Conservation (phyloP, 2,113 vertebrate genomes). For the Choloepus hoffmanni region DNA sequence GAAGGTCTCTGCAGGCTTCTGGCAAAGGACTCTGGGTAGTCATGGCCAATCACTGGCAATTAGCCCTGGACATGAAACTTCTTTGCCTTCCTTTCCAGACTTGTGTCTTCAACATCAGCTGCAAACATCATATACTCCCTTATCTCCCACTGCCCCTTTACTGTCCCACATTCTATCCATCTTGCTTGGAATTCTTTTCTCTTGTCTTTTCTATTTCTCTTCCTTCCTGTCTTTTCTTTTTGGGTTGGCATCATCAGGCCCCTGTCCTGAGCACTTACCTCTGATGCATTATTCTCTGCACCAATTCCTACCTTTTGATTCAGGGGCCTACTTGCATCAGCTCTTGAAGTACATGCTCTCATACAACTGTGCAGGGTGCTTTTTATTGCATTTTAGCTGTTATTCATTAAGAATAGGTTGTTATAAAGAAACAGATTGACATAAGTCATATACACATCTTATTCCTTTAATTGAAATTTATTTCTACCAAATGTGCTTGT, state of each 20-base stretch:
- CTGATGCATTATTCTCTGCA: not conserved
- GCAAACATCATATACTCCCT: not conserved
- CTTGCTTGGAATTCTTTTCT: not conserved
- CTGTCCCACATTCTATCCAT: not conserved
- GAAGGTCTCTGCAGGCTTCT: not conserved
- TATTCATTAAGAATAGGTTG: not conserved
- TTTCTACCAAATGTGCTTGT: not conserved
- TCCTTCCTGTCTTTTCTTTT: conserved; percentile 6
- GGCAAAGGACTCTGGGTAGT: not conserved
- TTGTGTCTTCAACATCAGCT: not conserved
- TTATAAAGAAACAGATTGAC: not conserved
- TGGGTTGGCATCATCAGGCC: not conserved
- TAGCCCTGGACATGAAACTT: not conserved
- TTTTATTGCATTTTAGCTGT: not conserved
- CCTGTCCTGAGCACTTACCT: not conserved
- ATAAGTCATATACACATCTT: not conserved
- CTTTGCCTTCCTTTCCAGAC: not conserved
- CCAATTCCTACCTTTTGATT: not conserved
- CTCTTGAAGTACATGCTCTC: not conserved
- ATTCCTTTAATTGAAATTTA: not conserved
- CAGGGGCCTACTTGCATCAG: not conserved
- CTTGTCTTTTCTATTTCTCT: not conserved
- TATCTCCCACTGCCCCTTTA: not conserved
- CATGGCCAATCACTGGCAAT: not conserved
- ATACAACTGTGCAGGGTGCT: not conserved